Evolutionary conservation across 2,888 invertebrate genomes (phyloP), one percentile per base, ranked within the genome.

Genomic region (Coenonympha glycerion): DNA sequence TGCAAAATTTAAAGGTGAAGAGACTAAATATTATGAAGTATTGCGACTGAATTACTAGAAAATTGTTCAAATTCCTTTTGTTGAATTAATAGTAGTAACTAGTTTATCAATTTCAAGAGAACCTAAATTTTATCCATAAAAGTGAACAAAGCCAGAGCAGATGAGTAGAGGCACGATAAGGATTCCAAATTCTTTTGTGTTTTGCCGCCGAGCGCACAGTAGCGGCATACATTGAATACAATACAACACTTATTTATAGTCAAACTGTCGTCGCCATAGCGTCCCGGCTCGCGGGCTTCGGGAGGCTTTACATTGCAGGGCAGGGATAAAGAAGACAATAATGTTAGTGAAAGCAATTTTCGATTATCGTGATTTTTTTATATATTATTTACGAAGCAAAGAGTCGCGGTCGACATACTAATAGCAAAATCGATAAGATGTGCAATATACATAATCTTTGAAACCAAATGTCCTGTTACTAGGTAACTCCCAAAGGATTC

Each of bases 221-320:
- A 83, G 84, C 83, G 64, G 72, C 69, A 69, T 74, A 75, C 76
- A 82, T 80, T 86, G 85, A 85, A 86, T 86, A 86, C 85, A 86
- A 86, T 86, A 79, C 85, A 71, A 83, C 84, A 86, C 84, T 86
- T 86, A 85, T 86, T 86, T 86, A 86, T 81, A 84, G 84, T 84
- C 85, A 81, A 85, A 83, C 83, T 84, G 85, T 83, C 81, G 72
- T 71, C 78, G 68, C 84, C 85, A 84, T 86, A 86, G 73, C 82
- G 85, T 81, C 79, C 80, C 64, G 68, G 58, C 72, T 61, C 68
- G 64, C 64, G 53, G 58, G 57, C 54, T 70, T 58, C 59, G 21
- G 66, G 58, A 46, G 68, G 55, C 15, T 70, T 39, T 56, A 68
- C 66, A 76, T 60, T 62, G 46, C 26, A 37, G 22, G 18, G 15